Evolutionary conservation across 2,888 invertebrate species (phyloP), one percentile per base, ranked within the genome.

Genomic region (Drosophila anomelani): DNA sequence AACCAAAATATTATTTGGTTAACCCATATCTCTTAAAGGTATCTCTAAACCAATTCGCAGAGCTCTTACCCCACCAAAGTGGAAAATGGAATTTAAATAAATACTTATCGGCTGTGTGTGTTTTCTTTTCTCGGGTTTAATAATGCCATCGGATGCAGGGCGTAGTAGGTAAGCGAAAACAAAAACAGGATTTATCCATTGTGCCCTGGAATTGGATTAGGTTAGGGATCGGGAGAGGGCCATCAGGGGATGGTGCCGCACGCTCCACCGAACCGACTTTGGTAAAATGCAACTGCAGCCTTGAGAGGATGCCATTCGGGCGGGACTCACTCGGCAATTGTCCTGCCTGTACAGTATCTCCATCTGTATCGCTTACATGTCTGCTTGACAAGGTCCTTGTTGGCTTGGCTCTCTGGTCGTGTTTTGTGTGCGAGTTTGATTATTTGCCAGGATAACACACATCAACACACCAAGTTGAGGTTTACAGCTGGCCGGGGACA

Each of bases 201-300:
- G 84, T 88, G 71, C 66, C 69, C 23, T 73, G 54, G 76, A 89
- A 90, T 90, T 89, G 90, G 88, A 89, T 90, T 89, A 85, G 85
- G 59, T 77, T 80, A 71, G 79, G 47, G 85, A 56, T 77, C 82
- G 66, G 80, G 29, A 47, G 47, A 8, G 29, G 47, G 47, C 15
- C 32, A 36, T 7, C 57, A 36, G 57, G 56, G 73, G 47, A 43
- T 34, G 34, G 34, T 51, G 77, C 80, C 66, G 34, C 43, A 80
- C 81, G 85, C 78, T 84, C 76, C 79, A 79, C 63, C 75, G 83
- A 44, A 77, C 58, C 76, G 88, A 53, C 41, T 63, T 34, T 20
- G 43, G 56, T 29, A 36, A 47, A 49, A 6, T 56, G 69, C 56
- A 36, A 49, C 39, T 41, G 83, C 84, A 85, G 63, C 76, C 82